Base-by-base conservation (phyloP, 2,113 vertebrate species). In the Rhodinocichla rosea region DNA sequence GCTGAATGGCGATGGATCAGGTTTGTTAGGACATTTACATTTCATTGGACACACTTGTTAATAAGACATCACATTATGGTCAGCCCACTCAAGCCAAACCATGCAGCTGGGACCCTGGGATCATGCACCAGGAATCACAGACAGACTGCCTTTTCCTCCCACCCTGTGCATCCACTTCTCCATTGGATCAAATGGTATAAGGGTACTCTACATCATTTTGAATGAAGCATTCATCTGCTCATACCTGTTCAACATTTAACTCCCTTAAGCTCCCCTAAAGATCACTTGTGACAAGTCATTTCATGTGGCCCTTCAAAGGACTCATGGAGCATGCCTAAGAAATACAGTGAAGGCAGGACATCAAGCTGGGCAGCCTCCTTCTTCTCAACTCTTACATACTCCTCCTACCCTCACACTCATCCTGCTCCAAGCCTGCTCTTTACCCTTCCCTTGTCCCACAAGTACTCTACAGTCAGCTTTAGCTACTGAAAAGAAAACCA, bases 31-130 rank as follows among this genome's bases (percentile, higher is more conserved):
- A 53, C 45, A 73, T 93, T 95, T 92, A 52, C 91, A 89, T 69
- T 62, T 21, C 95, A 76, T 68, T 90, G 90, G 92, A 91, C 73
- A 95, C 65, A 52, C 88, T 83, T 83, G 67, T 81, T 95, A 95
- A 84, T 52, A 73, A 90, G 83, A 89, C 15, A 44, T 63, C 35
- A 16, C n/a, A 32, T 49, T 74, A 70, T 7, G 64, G 40, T 32
- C 49, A 45, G 49, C 53, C 21, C 49, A 30, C 67, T 26, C 27
- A 47, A 15, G 78, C 83, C 64, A 81, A 91, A 55, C 23, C 1
- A 4, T 13, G 39, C 74, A 94, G 92, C 83, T 92, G 75, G 56
- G 65, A 83, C 32, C 50, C 55, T 12, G 30, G n/a, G 37, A 81
- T 17, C 22, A 3, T 1, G 59, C 6, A 11, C 77, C 70, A 83